These are phyloP conservation scores for Therioaphis trifolii DNA, from an alignment of 2,888 invertebrate genomes.

Conservation along the genomic window DNA sequence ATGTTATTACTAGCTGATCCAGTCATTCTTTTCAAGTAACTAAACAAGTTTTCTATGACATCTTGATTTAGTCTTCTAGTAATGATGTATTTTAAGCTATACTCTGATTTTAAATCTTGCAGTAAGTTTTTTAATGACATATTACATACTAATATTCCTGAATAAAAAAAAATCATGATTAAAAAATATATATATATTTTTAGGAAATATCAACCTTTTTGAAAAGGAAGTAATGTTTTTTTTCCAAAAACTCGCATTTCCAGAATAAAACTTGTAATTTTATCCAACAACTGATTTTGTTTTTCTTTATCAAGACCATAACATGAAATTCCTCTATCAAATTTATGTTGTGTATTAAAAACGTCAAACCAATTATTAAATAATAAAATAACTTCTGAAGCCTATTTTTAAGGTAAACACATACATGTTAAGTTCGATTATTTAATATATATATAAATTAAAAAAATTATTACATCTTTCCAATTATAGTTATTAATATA, in stretches of 20 bases:
- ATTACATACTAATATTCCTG: neutral
- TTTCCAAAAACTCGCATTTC: neutral
- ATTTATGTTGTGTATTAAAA: neutral
- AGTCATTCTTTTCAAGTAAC: no score
- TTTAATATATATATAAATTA: neutral
- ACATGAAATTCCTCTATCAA: neutral
- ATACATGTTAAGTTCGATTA: neutral
- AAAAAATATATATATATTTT: neutral
- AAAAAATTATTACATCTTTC: neutral
- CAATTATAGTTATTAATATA: neutral
- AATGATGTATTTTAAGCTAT: neutral
- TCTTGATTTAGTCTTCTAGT: neutral
- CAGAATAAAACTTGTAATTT: neutral
- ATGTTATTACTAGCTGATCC: no score
- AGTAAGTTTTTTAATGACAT: neutral
- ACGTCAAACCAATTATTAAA: neutral
- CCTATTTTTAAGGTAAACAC: neutral
- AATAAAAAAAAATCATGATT: neutral
- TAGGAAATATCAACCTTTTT: neutral
- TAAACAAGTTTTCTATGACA: neutral
- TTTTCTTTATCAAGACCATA: neutral
- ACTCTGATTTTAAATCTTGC: neutral
- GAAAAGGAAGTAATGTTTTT: neutral
- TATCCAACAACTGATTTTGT: neutral
- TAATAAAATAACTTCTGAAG: neutral